Percentiles rank a stretch among this genome's conserved stretches.
These are phyloP conservation scores for Ellobius talpinus DNA, from an alignment of 2,113 vertebrate species.

Conservation along the genomic window DNA sequence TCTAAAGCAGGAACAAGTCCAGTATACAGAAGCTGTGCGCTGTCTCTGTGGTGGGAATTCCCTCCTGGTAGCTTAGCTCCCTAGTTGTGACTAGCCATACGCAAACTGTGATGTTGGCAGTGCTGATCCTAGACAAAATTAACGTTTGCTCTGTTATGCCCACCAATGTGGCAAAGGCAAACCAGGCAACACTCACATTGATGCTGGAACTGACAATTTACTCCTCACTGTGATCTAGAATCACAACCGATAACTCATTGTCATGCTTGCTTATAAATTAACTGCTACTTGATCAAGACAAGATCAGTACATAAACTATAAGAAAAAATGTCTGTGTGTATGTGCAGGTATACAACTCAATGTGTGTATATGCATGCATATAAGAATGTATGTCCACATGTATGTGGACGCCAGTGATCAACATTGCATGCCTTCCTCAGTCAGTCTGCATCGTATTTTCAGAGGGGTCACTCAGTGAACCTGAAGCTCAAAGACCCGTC, in stretches of 20 bases:
- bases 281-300: slow-evolving; percentile 8
- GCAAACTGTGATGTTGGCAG: not conserved
- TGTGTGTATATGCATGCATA: not conserved
- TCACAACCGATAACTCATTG: not conserved
- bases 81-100: not conserved
- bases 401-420: not conserved
- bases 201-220: not conserved
- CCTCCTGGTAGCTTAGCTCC: not conserved
- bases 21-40: not conserved
- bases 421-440: not conserved
- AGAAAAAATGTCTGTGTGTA: not conserved
- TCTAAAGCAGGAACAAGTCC: not conserved
- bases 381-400: not conserved
- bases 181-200: not conserved
- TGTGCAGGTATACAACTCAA: not conserved
- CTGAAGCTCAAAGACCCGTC: not conserved
- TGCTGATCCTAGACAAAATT: not conserved
- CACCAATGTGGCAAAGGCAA: not conserved
- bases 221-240: not conserved
- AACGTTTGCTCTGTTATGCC: not conserved
- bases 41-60: not conserved
- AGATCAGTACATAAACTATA: not conserved
- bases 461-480: not conserved
- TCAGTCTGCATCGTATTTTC: not conserved
- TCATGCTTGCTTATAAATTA: not conserved